Evolutionary conservation across 2,888 invertebrate species (phyloP), one percentile per base, ranked within the genome.

Genomic region (Oscheius myriophilus): DNA sequence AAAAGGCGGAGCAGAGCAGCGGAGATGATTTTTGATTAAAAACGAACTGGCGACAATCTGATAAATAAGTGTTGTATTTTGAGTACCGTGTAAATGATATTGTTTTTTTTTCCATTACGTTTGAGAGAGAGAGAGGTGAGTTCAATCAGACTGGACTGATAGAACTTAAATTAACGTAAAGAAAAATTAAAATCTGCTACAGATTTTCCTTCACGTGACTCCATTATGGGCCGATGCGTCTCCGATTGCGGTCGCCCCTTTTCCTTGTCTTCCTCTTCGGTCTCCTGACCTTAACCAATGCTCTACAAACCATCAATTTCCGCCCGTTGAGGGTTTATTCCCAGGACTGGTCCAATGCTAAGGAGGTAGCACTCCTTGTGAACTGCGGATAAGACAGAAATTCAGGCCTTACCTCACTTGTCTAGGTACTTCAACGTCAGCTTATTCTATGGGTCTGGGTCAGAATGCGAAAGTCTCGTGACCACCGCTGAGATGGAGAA

Each of bases 11-110:
- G 49, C 11, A 41, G 3, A 67, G 67, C 61, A 67, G 67, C 26
- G 67, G 67, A 33, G 67, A 67, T 25, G 67, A 67, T 16, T 67
- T 67, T 51, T 67, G 51, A 61, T 57, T 12, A 14, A 49, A 16
- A 14, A 18, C 3, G 6, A 4, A 23, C 16, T 23, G 4, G 21
- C 9, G 3, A 14, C 53, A 25, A 25, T 6, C 16, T 53, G 14
- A 4, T 18, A 3, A 46, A 6, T 6, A 46, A 6, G 49, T 46
- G 49, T 46, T 33, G 9, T 33, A n/a, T n/a, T n/a, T n/a, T 3
- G 33, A 33, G 9, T 9, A 33, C 3, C 33, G 33, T 6, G 9
- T 33, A 9, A 33, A 33, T 3, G 33, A 33, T 6, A 6, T 6
- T 33, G 33, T 33, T n/a, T n/a, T n/a, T n/a, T n/a, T n/a, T n/a